Percentiles rank a stretch among this genome's conserved stretches.
Evolutionary conservation across 1,140 invertebrate genomes (phyloP).

Genomic region (Pollicipes pollicipes): DNA sequence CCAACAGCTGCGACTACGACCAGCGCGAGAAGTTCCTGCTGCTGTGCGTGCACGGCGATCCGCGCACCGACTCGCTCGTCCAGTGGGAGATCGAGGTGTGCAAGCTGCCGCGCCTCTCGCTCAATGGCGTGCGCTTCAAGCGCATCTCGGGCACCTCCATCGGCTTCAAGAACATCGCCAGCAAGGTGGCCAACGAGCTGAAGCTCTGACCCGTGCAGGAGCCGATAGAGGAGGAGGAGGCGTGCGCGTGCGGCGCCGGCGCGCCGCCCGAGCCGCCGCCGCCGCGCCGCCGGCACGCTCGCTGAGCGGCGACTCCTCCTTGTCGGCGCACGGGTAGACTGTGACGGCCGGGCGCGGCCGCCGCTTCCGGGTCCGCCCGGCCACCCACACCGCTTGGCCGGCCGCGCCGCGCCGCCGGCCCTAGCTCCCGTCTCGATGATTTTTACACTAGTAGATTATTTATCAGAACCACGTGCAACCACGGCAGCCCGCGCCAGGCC

Average conservation of each 20-base stretch:
- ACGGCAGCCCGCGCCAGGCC: neutral
- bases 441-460: constrained; percentile 2
- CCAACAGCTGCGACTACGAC: constrained; percentile 99
- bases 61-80: constrained; percentile 93
- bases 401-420: too few relatives aligned
- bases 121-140: constrained; percentile 98
- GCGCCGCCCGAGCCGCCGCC: too few relatives aligned
- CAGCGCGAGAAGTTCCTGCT: constrained; percentile 92
- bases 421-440: neutral
- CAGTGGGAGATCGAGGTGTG: constrained; percentile 99
- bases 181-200: constrained; percentile 98
- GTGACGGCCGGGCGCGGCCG: too few relatives aligned
- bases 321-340: too few relatives aligned
- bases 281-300: too few relatives aligned
- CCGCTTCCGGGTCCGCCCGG: too few relatives aligned
- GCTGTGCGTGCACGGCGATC: constrained; percentile 95
- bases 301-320: too few relatives aligned
- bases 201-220: constrained; percentile 44
- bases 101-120: constrained; percentile 89
- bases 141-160: constrained; percentile 98
- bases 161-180: constrained; percentile 99
- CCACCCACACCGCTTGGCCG: neutral
- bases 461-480: neutral
- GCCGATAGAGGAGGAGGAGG: too few relatives aligned
- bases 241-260: too few relatives aligned